Evolutionary conservation across 2,888 invertebrate species (phyloP).

Genomic region (Thereva nobilitata): DNA sequence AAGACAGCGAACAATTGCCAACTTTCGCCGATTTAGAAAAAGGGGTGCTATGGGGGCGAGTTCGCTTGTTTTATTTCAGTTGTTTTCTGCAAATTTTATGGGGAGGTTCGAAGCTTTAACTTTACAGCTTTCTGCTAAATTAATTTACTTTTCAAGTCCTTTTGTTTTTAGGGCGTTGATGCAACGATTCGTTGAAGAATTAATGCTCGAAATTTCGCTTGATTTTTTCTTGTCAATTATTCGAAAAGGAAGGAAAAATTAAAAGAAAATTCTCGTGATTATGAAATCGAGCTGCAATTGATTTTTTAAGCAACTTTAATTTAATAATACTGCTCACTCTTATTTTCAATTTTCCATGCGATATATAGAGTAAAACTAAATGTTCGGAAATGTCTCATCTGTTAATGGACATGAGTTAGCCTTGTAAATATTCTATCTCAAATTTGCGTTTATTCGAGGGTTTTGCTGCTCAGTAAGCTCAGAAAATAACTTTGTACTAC

Average conservation of each 20-base stretch:
- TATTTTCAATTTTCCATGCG: too few relatives aligned
- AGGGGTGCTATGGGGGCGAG: conserved; percentile 22
- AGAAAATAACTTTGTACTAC: too few relatives aligned
- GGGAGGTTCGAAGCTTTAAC: conserved; percentile 49
- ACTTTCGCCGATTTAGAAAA: conserved; percentile 34
- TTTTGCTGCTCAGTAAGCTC: too few relatives aligned
- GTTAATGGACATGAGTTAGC: too few relatives aligned
- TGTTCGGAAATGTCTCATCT: too few relatives aligned
- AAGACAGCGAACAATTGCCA: conserved; percentile 31
- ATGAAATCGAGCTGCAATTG: too few relatives aligned
- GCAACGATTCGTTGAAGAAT: conserved; percentile 30
- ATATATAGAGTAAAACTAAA: too few relatives aligned
- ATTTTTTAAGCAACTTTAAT: too few relatives aligned
- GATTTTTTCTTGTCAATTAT: conserved; percentile 17
- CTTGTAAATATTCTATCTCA: too few relatives aligned
- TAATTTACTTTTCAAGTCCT: conserved; percentile 53
- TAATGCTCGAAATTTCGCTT: conserved; percentile 26
- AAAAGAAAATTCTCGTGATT: too few relatives aligned
- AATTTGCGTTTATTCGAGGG: too few relatives aligned
- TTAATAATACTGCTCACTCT: too few relatives aligned
- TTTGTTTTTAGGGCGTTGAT: conserved; percentile 22
- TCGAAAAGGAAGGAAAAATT: neutral
- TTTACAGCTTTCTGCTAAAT: conserved; percentile 56
- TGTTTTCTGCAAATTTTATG: conserved; percentile 21
- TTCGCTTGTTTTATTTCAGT: conserved; percentile 29